A percentile compares a stretch with the other conserved stretches of the same genome.
These are phyloP conservation scores for Coelinius sp. DNA, from an alignment of 2,888 invertebrate genomes.

Conservation along the genomic window DNA sequence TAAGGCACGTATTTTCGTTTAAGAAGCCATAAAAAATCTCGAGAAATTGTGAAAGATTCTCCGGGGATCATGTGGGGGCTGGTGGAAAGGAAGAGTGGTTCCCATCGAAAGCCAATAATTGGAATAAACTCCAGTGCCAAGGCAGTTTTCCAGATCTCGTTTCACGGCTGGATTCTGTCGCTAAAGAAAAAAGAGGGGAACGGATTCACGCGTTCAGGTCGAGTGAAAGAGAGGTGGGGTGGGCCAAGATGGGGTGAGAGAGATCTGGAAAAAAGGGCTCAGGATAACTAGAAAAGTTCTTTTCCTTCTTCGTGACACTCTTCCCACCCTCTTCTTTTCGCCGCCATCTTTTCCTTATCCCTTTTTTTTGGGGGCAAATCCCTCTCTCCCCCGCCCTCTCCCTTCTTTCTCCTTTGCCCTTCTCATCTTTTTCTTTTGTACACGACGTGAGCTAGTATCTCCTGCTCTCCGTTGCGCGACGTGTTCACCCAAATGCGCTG, in stretches of 20 bases:
- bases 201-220: conserved; percentile 53
- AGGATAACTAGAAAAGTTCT: conserved; percentile 70
- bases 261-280: conserved; percentile 36
- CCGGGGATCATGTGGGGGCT: conserved; percentile 25
- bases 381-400: conserved; percentile 39
- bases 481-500: conserved; percentile 77
- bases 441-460: conserved; percentile 71
- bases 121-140: conserved; percentile 60
- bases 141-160: conserved; percentile 62
- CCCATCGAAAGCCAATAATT: conserved; percentile 66
- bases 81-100: conserved; percentile 34
- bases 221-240: neutral
- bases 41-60: neutral
- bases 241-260: no score
- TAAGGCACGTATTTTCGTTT: neutral
- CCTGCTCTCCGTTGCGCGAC: conserved; percentile 67
- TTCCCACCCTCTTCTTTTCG: conserved; percentile 36
- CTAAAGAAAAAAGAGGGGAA: conserved; percentile 58
- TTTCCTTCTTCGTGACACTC: conserved; percentile 49
- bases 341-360: conserved; percentile 44
- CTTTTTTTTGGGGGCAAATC: conserved; percentile 30
- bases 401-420: conserved; percentile 15
- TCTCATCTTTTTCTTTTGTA: conserved; percentile 50
- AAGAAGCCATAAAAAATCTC: conserved; percentile 16
- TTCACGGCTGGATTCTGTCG: conserved; percentile 71